Base-by-base conservation (phyloP, 2,113 vertebrate species). In the Antigone vipio region DNA sequence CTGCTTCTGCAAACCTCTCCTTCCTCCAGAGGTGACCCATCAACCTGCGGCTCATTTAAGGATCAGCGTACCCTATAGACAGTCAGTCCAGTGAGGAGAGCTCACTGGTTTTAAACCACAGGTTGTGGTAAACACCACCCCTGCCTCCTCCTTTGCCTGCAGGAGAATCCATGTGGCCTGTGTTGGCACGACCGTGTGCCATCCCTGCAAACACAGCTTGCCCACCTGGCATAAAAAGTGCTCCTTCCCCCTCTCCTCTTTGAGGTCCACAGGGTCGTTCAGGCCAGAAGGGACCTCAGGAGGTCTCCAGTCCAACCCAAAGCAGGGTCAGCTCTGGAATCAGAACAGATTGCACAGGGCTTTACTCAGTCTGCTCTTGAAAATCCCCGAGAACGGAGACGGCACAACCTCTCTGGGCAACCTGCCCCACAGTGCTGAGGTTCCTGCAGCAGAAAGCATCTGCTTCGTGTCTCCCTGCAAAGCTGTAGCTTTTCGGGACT, bases 121-220 rank as follows among this genome's bases (percentile, higher is more conserved):
- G 27, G 38, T 23, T 40, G 35, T 35, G 49, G 68, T 22, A 56
- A 71, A 18, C 32, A 53, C 14, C 77, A 59, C 20, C 18, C 24
- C 42, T 32, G 50, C 38, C 63, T 16, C 40, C 59, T 42, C 11
- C 35, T 74, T 53, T 15, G 55, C 77, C 73, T 82, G 44, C 49
- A 76, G 53, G 32, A 83, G 71, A 45, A 78, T 6, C 67, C 44
- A 19, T 0, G 0, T 16, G 34, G 24, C 17, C 44, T 64, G 7
- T 42, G 22, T 11, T 58, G 52, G 63, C 32, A 64, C 1, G 4
- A 35, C 29, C 10, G 29, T 0, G 0, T 34, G 40, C 42, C 50
- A 13, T 19, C 23, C 67, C 17, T 80, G 40, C 64, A 42, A 32
- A n/a, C 63, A 49, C 26, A 30, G 34, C 35, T 42, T n/a, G 76